Conservation (phyloP, 92 coral and sea anemone species). For the Umimayanthus chanpuru region DNA sequence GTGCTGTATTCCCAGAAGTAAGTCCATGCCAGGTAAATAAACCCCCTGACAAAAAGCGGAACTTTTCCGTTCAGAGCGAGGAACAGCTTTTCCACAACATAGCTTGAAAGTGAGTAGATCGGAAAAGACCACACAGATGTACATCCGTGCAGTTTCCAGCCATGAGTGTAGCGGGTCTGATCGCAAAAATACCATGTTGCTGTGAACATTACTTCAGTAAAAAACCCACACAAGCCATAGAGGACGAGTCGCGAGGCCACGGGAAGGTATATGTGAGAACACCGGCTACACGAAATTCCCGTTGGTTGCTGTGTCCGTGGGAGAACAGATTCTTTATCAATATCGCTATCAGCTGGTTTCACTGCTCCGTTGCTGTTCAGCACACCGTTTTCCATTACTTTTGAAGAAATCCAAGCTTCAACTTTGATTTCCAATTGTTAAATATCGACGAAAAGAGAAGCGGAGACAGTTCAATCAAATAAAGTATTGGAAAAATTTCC, state of each 20-base stretch:
- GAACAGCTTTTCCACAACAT: constrained; percentile 81
- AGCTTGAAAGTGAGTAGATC: constrained; percentile 81
- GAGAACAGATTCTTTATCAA: not conserved
- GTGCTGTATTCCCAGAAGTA: constrained; percentile 92
- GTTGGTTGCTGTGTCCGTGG: not conserved
- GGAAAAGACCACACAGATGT: constrained; percentile 98
- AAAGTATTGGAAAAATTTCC: no score
- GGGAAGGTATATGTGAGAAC: constrained; percentile 59
- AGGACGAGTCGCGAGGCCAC: constrained; percentile 78
- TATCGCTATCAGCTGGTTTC: not conserved
- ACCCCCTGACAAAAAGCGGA: constrained; percentile 75
- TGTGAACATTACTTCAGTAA: constrained; percentile 94
- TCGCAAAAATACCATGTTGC: constrained; percentile 96
- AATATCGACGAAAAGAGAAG: not conserved
- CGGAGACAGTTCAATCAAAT: not conserved
- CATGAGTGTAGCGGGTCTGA: constrained; percentile 78
- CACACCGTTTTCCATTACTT: not conserved
- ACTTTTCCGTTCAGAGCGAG: constrained; percentile 72
- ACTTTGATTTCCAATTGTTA: not conserved
- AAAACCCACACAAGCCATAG: constrained; percentile 93
- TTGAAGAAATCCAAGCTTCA: not conserved
- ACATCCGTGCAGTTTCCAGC: constrained; percentile 98
- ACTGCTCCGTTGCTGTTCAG: not conserved
- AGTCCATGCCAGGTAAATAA: constrained; percentile 85
- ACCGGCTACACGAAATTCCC: constrained; percentile 7